Evolutionary conservation across 2,113 vertebrate genomes (phyloP).

Genomic region (Pelodiscus sinensis): DNA sequence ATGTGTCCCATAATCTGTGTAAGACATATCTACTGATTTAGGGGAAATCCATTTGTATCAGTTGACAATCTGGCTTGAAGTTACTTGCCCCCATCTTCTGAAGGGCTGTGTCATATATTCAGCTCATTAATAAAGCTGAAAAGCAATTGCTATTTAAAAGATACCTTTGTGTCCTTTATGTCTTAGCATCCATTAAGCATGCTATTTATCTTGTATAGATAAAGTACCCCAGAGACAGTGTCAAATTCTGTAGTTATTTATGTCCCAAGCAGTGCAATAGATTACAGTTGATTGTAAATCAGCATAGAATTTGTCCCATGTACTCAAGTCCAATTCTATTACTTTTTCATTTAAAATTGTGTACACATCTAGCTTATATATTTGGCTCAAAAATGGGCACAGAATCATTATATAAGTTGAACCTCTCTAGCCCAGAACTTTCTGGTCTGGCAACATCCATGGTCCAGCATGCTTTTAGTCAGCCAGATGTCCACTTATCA

Average conservation of each 20-base stretch:
- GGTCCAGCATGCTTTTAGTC: no score
- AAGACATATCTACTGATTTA: neutral
- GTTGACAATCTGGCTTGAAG: neutral
- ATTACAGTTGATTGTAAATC: neutral
- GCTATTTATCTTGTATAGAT: neutral
- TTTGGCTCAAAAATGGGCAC: neutral
- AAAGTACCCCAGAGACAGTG: neutral
- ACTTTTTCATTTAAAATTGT: neutral
- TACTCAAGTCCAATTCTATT: neutral
- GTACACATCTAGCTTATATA: rapidly evolving
- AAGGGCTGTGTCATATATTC: neutral
- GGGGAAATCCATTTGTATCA: neutral
- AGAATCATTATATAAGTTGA: neutral
- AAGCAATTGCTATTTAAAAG: neutral
- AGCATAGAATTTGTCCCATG: neutral
- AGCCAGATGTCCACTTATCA: no score
- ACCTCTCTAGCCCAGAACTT: no score
- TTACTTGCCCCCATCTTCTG: neutral
- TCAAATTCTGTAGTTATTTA: neutral
- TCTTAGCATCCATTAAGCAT: neutral
- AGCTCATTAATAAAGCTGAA: neutral
- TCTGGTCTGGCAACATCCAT: no score
- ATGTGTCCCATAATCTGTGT: neutral
- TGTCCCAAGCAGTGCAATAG: neutral
- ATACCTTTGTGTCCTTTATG: neutral